Percentiles rank a stretch among this genome's conserved stretches.
These are phyloP conservation scores for Onychomys torridus DNA, from an alignment of 2,797 vertebrate genomes.

Conservation along the genomic window DNA sequence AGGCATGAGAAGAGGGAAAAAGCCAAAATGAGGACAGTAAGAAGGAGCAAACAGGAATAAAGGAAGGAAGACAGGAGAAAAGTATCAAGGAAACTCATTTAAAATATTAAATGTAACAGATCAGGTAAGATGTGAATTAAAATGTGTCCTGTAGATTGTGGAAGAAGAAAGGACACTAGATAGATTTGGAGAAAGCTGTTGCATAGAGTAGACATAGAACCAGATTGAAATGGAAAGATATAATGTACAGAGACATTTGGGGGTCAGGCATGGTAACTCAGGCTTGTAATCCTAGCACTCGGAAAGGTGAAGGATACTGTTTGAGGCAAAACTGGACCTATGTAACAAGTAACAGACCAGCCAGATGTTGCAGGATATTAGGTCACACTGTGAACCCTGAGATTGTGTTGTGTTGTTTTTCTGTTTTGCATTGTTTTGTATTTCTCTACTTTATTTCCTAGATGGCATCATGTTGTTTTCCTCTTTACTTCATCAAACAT, in stretches of 20 bases:
- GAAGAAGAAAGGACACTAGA: constrained; percentile 36
- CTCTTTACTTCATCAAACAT: neutral
- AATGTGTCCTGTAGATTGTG: constrained; percentile 13
- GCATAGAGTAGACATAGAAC: neutral
- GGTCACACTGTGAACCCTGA: neutral
- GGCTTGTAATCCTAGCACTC: neutral
- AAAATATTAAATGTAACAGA: neutral
- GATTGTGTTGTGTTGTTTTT: neutral
- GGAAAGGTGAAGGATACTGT: neutral
- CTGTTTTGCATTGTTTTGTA: neutral
- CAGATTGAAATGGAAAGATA: neutral
- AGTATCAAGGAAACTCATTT: neutral
- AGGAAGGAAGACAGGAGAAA: neutral
- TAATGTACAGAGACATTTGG: neutral
- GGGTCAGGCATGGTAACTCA: neutral
- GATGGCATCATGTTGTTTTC: neutral
- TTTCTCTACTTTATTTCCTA: neutral
- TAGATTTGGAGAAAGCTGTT: constrained; percentile 44
- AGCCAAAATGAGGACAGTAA: neutral
- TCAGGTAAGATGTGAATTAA: constrained; percentile 3
- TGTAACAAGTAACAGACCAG: neutral
- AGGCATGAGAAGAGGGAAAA: neutral
- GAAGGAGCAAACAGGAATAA: neutral
- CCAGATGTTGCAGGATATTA: neutral
- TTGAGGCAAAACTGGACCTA: neutral